Percentiles rank a stretch among this genome's conserved stretches.
Evolutionary conservation across 2,888 invertebrate species (phyloP).

Genomic region (Tridacna gigas): DNA sequence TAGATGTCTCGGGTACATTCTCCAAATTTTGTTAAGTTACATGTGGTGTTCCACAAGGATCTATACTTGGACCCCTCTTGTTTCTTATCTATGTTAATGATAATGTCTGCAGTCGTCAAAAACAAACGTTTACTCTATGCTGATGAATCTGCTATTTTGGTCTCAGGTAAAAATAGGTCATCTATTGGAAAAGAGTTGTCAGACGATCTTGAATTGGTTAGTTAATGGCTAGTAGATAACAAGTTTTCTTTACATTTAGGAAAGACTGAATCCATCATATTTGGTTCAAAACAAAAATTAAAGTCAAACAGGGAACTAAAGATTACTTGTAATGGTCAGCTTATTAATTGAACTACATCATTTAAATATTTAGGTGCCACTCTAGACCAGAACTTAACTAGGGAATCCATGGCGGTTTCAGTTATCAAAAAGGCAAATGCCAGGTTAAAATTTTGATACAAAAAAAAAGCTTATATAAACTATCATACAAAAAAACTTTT

Average conservation of each 20-base stretch:
- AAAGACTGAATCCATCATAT: conserved; percentile 8
- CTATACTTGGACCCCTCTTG: no score
- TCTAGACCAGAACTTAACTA: no score
- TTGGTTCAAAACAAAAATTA: background rate
- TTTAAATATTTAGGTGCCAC: no score
- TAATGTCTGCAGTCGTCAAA: conserved; percentile 11
- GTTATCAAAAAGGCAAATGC: no score
- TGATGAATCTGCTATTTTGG: conserved; percentile 15
- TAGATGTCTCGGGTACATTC: conserved; percentile 14
- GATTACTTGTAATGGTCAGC: background rate
- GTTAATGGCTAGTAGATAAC: conserved; percentile 14
- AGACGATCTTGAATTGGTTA: conserved; percentile 7
- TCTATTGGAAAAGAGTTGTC: background rate
- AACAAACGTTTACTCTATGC: conserved; percentile 17
- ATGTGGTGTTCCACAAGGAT: conserved; percentile 23
- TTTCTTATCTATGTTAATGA: no score
- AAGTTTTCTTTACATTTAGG: conserved; percentile 21
- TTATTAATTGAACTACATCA: no score
- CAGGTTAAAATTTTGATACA: no score
- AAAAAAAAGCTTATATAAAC: no score
- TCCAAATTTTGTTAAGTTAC: background rate
- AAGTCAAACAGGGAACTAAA: background rate
- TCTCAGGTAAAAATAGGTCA: background rate
- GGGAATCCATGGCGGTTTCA: no score
- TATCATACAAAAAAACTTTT: no score